Percentiles rank a stretch among this genome's conserved stretches.
Conservation (phyloP, 1,140 invertebrate species). For the Camponotus floridanus region DNA sequence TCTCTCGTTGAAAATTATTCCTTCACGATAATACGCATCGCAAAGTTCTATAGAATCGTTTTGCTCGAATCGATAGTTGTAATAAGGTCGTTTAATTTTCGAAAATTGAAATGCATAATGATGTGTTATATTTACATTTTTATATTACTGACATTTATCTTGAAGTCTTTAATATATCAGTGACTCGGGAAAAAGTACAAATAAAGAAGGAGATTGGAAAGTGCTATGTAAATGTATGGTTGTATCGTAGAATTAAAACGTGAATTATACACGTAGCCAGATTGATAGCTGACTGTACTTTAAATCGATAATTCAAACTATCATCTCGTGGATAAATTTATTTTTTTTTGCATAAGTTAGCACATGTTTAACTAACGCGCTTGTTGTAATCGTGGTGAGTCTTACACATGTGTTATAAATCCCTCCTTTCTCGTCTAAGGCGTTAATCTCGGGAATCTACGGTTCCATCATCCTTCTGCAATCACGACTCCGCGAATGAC, state of each 20-base stretch:
- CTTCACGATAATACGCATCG: not conserved
- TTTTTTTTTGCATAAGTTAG: conserved; percentile 3
- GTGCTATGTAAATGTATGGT: not conserved
- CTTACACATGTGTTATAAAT: not conserved
- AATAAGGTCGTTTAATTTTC: not conserved
- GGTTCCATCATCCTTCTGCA: conserved; percentile 23
- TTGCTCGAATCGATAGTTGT: not conserved
- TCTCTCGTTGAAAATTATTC: conserved; percentile 33
- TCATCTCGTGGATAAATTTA: conserved; percentile 1
- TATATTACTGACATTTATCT: not conserved
- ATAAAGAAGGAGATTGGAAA: not conserved
- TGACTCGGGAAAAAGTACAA: not conserved
- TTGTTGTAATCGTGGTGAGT: not conserved
- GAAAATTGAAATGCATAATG: not conserved
- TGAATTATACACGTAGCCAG: not conserved
- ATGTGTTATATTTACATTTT: not conserved
- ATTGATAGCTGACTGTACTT: not conserved
- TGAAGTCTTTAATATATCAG: not conserved
- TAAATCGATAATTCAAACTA: conserved; percentile 12
- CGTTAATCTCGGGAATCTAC: not conserved
- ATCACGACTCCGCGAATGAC: conserved; percentile 3
- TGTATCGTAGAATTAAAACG: not conserved
- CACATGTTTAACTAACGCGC: conserved; percentile 16
- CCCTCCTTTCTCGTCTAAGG: not conserved
- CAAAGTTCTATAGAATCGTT: not conserved